Base-by-base conservation (phyloP, 2,113 vertebrate genomes). In the Actinemys pallida region DNA sequence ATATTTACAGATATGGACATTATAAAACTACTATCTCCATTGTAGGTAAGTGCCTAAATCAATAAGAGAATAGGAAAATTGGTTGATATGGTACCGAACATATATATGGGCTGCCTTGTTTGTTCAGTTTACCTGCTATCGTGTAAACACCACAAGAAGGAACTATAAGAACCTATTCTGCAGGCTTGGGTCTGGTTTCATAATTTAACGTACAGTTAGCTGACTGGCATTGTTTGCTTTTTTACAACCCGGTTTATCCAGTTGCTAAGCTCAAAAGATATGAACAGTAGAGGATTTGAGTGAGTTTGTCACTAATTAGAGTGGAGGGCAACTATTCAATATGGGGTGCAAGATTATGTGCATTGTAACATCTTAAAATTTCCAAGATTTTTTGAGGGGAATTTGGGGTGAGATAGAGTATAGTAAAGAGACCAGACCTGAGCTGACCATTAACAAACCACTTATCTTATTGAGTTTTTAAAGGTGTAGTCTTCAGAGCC, bases 1-100 rank as follows among this genome's bases (percentile, higher is more conserved):
- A 98, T 87, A 98, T 99, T 84, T 98, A 98, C 90, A 98, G 98
- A 98, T 98, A 99, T 2, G 99, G 99, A 10, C 98, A 97, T 93
- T 99, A 99, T 25, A 90, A 31, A 27, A 96, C 92, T 4, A 96
- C 95, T 78, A 97, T 99, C 94, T 98, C 92, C 81, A 95, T 99
- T 2, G 96, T 99, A 81, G 99, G 99, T 99, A 97, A 97, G 98
- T 86, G 89, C 0, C 3, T 25, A 52, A 42, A 45, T 85, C 86
- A 82, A 25, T 16, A 54, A 82, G 16, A 59, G 19, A 88, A 75
- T 24, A 39, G 9, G 6, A 69, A 65, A 39, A 27, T 19, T 59
- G 83, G 45, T 39, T 82, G 86, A 11, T 53, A 69, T 13, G 59
- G 17, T 56, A 45, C 8, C 12, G 49, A 84, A 84, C 25, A 5